Evolutionary conservation across 2,888 invertebrate species (phyloP).

Genomic region (Caenorhabditis panamensis): DNA sequence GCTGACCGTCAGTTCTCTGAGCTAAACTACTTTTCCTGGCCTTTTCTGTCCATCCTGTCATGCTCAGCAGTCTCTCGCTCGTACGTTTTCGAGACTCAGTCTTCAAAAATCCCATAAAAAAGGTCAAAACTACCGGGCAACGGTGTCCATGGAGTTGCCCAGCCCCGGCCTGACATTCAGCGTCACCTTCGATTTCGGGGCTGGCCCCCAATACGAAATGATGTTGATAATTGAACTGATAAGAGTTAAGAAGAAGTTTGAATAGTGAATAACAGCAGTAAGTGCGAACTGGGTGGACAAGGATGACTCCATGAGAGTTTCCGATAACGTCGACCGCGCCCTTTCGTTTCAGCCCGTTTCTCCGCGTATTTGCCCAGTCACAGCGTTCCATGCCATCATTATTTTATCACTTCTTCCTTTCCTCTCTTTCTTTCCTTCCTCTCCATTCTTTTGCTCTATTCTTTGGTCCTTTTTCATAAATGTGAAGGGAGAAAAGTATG

Average conservation of each 20-base stretch:
- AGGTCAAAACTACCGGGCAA: too few species aligned
- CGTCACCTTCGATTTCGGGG: background rate
- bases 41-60: too few species aligned
- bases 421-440: constrained; percentile 5
- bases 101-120: too few species aligned
- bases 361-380: constrained; percentile 32
- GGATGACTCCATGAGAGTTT: background rate
- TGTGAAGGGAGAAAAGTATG: background rate
- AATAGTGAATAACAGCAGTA: too few species aligned
- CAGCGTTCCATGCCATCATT: constrained; percentile 33
- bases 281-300: too few species aligned
- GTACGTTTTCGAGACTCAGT: too few species aligned
- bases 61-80: too few species aligned
- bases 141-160: too few species aligned
- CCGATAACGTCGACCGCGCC: constrained; percentile 49
- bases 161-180: background rate
- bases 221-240: constrained; percentile 10
- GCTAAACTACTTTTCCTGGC: too few species aligned
- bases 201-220: background rate
- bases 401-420: constrained; percentile 49
- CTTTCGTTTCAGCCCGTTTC: constrained; percentile 25
- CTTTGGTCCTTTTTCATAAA: background rate
- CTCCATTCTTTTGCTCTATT: background rate
- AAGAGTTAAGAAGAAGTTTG: background rate
- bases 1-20: too few species aligned